Evolutionary conservation across 1,140 invertebrate species (phyloP).

Genomic region (Listronotus bonariensis): DNA sequence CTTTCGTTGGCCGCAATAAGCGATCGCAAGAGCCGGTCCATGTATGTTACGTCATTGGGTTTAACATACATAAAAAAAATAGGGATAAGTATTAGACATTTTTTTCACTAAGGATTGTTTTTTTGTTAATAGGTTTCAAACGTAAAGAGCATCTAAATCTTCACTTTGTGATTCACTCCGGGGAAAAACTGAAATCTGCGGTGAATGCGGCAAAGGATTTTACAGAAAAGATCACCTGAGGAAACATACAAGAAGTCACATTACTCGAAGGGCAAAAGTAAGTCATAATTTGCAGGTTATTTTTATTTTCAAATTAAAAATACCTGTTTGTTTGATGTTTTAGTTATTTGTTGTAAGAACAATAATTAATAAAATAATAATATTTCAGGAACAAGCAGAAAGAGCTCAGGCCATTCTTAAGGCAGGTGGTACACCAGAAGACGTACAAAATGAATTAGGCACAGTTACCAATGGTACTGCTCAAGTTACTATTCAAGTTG

Average conservation of each 20-base stretch:
- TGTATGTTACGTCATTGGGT: too few species aligned
- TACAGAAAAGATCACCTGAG: slow-evolving; percentile 82
- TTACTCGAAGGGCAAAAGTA: slow-evolving; percentile 71
- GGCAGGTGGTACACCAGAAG: slow-evolving; percentile 27
- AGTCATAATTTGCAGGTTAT: neutral
- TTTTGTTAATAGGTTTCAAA: slow-evolving; percentile 62
- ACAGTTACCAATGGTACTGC: slow-evolving; percentile 28
- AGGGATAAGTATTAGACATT: too few species aligned
- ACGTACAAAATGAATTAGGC: slow-evolving; percentile 20
- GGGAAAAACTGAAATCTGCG: slow-evolving; percentile 72
- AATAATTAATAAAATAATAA: neutral
- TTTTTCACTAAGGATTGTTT: neutral
- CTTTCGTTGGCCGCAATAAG: too few species aligned
- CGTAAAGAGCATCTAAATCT: slow-evolving; percentile 79
- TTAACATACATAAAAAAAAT: too few species aligned
- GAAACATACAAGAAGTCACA: slow-evolving; percentile 76
- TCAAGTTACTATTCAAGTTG: slow-evolving; percentile 64
- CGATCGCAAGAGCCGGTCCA: too few species aligned
- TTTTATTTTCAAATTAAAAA: neutral
- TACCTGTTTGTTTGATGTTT: too few species aligned
- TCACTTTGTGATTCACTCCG: slow-evolving; percentile 79
- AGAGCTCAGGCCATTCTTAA: slow-evolving; percentile 36
- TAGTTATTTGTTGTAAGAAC: too few species aligned
- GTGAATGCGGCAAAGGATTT: slow-evolving; percentile 75
- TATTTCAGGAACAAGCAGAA: slow-evolving; percentile 36